Base-by-base conservation (phyloP, 2,888 invertebrate genomes). In the Cheilosia vulpina region DNA sequence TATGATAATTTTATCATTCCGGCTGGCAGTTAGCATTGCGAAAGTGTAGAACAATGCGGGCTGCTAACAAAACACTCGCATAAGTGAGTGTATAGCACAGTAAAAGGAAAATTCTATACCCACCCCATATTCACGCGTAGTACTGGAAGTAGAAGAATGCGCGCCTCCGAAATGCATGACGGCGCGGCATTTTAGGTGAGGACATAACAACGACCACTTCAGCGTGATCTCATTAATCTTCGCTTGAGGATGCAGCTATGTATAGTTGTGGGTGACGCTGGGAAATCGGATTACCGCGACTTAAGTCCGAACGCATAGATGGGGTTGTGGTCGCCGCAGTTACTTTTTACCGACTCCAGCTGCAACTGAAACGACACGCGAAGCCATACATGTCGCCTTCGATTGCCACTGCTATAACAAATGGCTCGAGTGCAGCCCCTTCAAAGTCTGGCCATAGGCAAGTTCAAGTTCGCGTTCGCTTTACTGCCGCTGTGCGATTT, bases 1-100 rank as follows among this genome's bases (percentile, higher is more conserved):
- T 87, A 87, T 87, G 87, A 87, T 87, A 87, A 87, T 87, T 87
- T 87, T 87, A 87, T 87, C 82, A 82, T 87, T 87, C 73, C 65
- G 73, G 69, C 69, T 73, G 77, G 77, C 81, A 85, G 85, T 80
- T 77, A 85, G 85, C 85, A 65, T 65, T 81, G 85, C 71, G 66
- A 83, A 78, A 78, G 83, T 78, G 83, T 73, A 73, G 85, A 81
- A 85, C 85, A 85, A 85, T 85, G 81, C 81, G 76, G 63, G 66
- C 81, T 55, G 66, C 81, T 55, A 81, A 77, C 76, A 85, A 85
- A 81, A 77, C 62, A 85, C 68, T 80, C 76, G 62, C 76, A 71
- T 43, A 76, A 80, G 57, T 60, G 75, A 75, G 73, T 52, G 38
- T 6, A 24, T 27, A n/a, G 13, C 13, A 13, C 19, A 31, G 13